phyloP scores from a whole-genome alignment of 2,797 vertebrate species.

The Mastacembelus armatus region DNA sequence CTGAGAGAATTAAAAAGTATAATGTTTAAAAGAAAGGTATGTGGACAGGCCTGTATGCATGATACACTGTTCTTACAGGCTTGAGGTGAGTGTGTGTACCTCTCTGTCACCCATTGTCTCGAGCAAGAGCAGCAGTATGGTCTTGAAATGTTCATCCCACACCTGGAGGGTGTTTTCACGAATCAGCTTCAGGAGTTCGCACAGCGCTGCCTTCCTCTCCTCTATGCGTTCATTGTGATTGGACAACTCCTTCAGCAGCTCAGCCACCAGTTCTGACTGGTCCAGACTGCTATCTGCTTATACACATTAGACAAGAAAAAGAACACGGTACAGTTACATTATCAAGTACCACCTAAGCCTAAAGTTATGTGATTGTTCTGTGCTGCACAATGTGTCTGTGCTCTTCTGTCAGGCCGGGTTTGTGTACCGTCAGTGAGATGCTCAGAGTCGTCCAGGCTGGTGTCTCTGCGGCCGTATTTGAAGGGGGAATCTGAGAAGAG shows the following conservation, averaged over 20 bases:
- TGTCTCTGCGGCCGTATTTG: constrained; percentile 93
- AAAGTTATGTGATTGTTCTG: neutral
- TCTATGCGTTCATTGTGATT: constrained; percentile 97
- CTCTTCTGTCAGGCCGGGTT: neutral
- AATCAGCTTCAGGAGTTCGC: constrained; percentile 93
- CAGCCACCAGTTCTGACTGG: constrained; percentile 94
- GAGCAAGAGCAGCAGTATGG: constrained; percentile 93
- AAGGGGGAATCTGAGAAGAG: constrained; percentile 91
- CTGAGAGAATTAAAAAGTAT: constrained; percentile 70
- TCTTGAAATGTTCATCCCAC: constrained; percentile 99
- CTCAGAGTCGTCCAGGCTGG: constrained; percentile 92
- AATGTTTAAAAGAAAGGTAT: neutral
- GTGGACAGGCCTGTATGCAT: neutral
- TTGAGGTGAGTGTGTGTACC: constrained; percentile 73
- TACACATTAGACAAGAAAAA: neutral
- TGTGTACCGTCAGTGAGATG: constrained; percentile 90
- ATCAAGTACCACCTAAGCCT: too few species aligned
- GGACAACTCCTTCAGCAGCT: constrained; percentile 95
- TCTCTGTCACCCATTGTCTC: constrained; percentile 97
- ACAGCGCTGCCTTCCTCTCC: constrained; percentile 93
- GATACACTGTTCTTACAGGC: neutral
- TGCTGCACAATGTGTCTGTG: neutral
- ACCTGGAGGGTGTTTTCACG: constrained; percentile 94
- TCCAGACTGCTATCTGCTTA: constrained; percentile 89
- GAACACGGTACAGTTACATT: neutral